Conservation (phyloP, 1,140 invertebrate species). For the Akabosia matsudoensis region DNA sequence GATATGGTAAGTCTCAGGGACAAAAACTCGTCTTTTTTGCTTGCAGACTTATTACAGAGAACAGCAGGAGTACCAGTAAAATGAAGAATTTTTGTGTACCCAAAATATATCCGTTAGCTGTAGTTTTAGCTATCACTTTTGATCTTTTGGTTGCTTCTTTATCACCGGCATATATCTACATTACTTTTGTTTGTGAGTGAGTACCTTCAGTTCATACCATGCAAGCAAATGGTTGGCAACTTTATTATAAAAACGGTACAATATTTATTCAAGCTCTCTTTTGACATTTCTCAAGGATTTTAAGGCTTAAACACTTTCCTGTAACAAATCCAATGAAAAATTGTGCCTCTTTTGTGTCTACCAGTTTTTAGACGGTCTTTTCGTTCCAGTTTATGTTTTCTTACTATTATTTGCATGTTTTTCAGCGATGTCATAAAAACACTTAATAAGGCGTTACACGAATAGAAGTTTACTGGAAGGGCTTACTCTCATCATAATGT, state of each 20-base stretch:
- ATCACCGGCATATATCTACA: too few species aligned
- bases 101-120: neutral
- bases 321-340: slow-evolving; percentile 4
- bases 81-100: neutral
- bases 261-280: neutral
- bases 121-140: neutral
- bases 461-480: neutral
- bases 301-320: slow-evolving; percentile 2
- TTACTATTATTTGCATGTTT: neutral
- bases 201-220: too few species aligned
- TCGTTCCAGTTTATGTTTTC: too few species aligned
- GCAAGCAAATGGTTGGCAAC: neutral
- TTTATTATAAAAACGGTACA: neutral
- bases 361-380: neutral
- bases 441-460: too few species aligned
- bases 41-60: neutral
- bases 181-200: too few species aligned
- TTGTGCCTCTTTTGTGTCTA: neutral
- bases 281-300: slow-evolving; percentile 13
- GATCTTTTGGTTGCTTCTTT: neutral
- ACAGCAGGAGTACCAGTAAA: neutral
- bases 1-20: neutral
- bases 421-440: too few species aligned
- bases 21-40: too few species aligned
- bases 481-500: neutral